Base-by-base conservation (phyloP, 1,140 invertebrate species). In the Carcinoscorpius rotundicauda region DNA sequence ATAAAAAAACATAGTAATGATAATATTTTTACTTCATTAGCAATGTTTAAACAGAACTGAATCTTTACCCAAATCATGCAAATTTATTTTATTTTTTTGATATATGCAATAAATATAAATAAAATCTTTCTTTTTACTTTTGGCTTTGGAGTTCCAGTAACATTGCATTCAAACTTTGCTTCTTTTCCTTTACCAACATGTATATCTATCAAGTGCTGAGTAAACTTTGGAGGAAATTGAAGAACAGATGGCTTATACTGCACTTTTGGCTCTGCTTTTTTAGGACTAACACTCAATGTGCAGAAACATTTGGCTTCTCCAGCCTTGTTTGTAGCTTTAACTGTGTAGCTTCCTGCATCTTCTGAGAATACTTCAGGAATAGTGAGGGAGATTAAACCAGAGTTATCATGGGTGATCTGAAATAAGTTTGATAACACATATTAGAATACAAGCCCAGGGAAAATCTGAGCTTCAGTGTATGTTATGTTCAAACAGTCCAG, bases 341-440 rank as follows among this genome's bases (percentile, higher is more conserved):
- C 96, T 1, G 93, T 97, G 77, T 97, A 98, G 58, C 87, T 88
- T 4, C 94, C 96, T 3, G 93, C 89, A 78, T 99, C 96, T 81
- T 97, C 94, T 0, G 93, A 89, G 77, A 93, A 95, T 0, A 96
- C 91, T 81, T 97, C 93, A 61, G 75, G 77, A 50, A 89, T 83
- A 53, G 78, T 80, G 3, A 89, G 73, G 62, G 77, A 81, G 1
- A 82, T 79, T 48, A 78, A 78, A 52, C 85, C 85, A 53, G 64
- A 65, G 80, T 75, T 58, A 6, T 70, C 68, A 51, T 29, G 51
- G 5, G 6, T 49, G 9, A 70, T 66, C 70, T 71, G 61, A 4
- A 67, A 65, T 48, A 58, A 10, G 29, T 29, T 29, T 29, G 29
- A 29, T 29, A 29, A 29, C 29, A 29, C 29, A 29, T 29, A 29